Evolutionary conservation across 1,140 invertebrate genomes (phyloP).

Genomic region (Drosophila novamexicana): DNA sequence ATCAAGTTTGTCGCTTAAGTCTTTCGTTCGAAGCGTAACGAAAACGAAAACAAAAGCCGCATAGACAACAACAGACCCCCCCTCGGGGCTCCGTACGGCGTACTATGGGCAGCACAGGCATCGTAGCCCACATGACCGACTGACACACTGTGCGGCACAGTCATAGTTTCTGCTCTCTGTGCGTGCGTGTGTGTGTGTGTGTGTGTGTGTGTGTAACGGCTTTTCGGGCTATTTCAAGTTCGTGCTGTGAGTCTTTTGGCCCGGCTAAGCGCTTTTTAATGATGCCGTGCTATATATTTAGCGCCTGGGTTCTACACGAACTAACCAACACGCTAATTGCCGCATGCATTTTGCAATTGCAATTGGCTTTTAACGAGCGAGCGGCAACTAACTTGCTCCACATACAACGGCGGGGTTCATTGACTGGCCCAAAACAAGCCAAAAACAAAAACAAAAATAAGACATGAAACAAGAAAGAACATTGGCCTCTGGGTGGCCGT

Average conservation of each 20-base stretch:
- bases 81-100: not conserved
- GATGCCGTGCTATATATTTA: constrained; percentile 74
- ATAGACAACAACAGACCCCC: constrained; percentile 37
- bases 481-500: not conserved
- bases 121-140: constrained; percentile 57
- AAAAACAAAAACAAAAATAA: constrained; percentile 1
- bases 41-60: constrained; percentile 73
- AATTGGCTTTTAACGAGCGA: constrained; percentile 56
- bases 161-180: constrained; percentile 39
- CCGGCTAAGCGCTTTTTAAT: constrained; percentile 75
- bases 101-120: constrained; percentile 19
- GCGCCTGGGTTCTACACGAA: constrained; percentile 69
- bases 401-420: constrained; percentile 55
- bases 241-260: constrained; percentile 38
- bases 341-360: constrained; percentile 67
- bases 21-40: constrained; percentile 79
- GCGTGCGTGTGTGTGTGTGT: constrained; percentile 9
- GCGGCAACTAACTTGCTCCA: constrained; percentile 52
- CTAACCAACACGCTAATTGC: constrained; percentile 58
- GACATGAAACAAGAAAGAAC: not conserved
- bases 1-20: constrained; percentile 81
- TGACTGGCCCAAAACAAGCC: constrained; percentile 54
- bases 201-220: constrained; percentile 57
- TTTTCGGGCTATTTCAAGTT: constrained; percentile 53
- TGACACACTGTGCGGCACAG: constrained; percentile 63